Evolutionary conservation across 2,888 invertebrate species (phyloP), one percentile per base, ranked within the genome.

Genomic region (Danaus chrysippus): DNA sequence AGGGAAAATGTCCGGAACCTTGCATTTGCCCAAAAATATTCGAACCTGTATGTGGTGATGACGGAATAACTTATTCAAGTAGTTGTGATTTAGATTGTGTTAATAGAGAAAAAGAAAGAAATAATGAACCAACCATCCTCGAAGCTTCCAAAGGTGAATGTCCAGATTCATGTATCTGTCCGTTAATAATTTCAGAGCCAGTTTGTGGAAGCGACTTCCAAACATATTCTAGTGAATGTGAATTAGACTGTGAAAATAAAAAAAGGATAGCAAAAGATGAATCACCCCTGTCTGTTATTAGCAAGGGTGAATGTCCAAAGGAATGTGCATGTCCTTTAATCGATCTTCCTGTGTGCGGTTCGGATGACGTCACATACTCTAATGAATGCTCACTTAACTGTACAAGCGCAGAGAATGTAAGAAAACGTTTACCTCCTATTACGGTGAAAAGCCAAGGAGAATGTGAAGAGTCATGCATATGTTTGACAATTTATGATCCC

Each of bases 1-100:
- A 57, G 5, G 79, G 79, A 9, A 61, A 63, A 17, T 79, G 78
- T 49, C 52, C 53, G 3, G 43, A 56, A 10, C n/a, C 63, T 10
- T 76, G 76, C 61, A 1, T 34, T 1, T 77, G 78, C 54, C 49
- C 65, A 0, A 10, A 53, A 8, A 58, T 67, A 11, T 67, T 62
- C 49, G 34, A 66, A 3, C 71, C 71, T 1, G 59, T 71, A 0
- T 71, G 71, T 49, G 72, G 70, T 0, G 67, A 64, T 53, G 68
- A 73, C 15, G 67, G 64, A 0, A 54, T 63, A 13, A 73, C 70
- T 0, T 73, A 70, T 41, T 43, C 42, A 3, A 71, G 65, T 49
- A 43, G 57, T 55, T 73, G 72, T 54, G 13, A 49, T 23, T 43
- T 72, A 10, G 23, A 46, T 1, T 70, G 71, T 58, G 73, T 74